Base-by-base conservation (phyloP, 2,888 invertebrate genomes). In the Dinocampus coccinellae region DNA sequence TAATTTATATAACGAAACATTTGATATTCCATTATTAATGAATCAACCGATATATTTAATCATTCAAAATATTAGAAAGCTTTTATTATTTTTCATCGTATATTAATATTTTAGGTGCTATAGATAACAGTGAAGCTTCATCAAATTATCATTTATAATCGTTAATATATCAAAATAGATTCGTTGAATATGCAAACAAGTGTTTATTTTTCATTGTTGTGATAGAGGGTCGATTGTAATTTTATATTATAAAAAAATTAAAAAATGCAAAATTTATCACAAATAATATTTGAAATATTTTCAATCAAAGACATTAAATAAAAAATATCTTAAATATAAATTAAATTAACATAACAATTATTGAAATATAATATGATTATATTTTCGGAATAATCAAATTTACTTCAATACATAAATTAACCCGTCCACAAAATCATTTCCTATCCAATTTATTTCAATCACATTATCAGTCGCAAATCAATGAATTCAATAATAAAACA, bases 81-180 rank as follows among this genome's bases (percentile, higher is more conserved):
- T 67, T 72, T 16, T 1, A 16, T 16, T 20, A 47, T 68, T 72
- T 58, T 42, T 22, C 11, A 11, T 29, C 33, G 42, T 53, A 13
- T 33, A 53, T 60, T 22, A 61, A 57, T 33, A 29, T 10, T 29
- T 16, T 58, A 20, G 20, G 16, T 42, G 3, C 69, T 57, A 66
- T 55, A 70, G 65, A 33, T 36, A 69, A 55, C 26, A 80, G 80
- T 78, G 75, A 73, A 80, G 81, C 76, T n/a, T n/a, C n/a, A n/a
- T n/a, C n/a, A n/a, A n/a, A n/a, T n/a, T n/a, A n/a, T n/a, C n/a
- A n/a, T n/a, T n/a, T n/a, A n/a, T n/a, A n/a, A n/a, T n/a, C n/a
- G n/a, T n/a, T n/a, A n/a, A n/a, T n/a, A n/a, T n/a, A n/a, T n/a
- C n/a, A n/a, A n/a, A n/a, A n/a, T n/a, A n/a, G n/a, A n/a, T n/a